Base-by-base conservation (phyloP, 2,797 vertebrate genomes). In the Cottoperca gobio region DNA sequence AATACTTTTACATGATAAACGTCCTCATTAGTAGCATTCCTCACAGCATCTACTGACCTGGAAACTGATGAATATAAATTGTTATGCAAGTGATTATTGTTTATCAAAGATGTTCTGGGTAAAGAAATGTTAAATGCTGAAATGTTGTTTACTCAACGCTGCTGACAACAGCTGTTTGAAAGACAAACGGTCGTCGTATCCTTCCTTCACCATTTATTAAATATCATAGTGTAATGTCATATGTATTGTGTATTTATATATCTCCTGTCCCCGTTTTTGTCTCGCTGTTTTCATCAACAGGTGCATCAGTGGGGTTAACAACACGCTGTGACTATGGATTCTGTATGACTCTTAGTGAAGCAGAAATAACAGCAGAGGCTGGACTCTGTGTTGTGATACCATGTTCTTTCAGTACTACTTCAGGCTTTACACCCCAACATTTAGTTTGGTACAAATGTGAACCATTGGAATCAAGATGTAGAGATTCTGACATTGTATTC, bases 371-470 rank as follows among this genome's bases (percentile, higher is more conserved):
- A n/a, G 68, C 81, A 14, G 80, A 86, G n/a, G 70, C 68, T 54
- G 83, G 85, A 54, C 86, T 89, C 68, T 88, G 88, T 73, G 70
- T 49, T 31, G 76, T 83, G 52, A 75, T 91, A 7, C 83, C 72
- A 0, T 88, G 89, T 23, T 80, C 60, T 28, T 88, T 12, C 49
- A 62, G 12, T 0, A 14, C 45, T 9, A 0, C 0, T 12, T 0
- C 0, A 2, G 0, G 0, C 0, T 73, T 86, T 33, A 55, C 0
- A 24, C 2, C 50, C 3, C 0, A 35, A 21, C 0, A 19, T 55
- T 0, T 78, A 3, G 7, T 74, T 54, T 90, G 83, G 83, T 77
- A 4, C 40, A 86, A 84, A 79, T 87, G 87, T 60, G 12, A 64
- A 5, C n/a, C n/a, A n/a, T n/a, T n/a, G n/a, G 0, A 8, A 40